Evolutionary conservation across 1,140 invertebrate species (phyloP), one percentile per base, ranked within the genome.

Genomic region (Araneus ventricosus): DNA sequence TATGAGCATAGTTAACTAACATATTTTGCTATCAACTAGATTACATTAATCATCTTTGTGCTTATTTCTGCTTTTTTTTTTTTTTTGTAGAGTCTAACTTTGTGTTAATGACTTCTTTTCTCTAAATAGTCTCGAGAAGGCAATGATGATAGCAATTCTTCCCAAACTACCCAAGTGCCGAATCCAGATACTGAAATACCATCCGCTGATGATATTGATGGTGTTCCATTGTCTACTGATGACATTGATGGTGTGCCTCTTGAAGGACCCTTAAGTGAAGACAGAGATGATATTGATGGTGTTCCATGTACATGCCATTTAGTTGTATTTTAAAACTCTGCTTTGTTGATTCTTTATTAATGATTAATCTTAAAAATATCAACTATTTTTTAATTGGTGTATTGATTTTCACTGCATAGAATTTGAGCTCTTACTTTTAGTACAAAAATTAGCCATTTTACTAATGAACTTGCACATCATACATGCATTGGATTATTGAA

Each of bases 221-320:
- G 95, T 45, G 89, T 94, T 30, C 95, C 95, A n/a, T 84, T 97
- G 41, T 93, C 82, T 2, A 37, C 67, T 95, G 96, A 97, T 93
- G 97, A 98, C 94, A 97, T 98, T 89, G 97, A 98, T 95, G 97
- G 97, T 30, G 95, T 97, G 67, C 97, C 93, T 41, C 57, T 91
- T n/a, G 93, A 93, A 63, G 86, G 70, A 37, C 45, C 85, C 39
- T 39, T 90, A 41, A 70, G 24, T 63, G 92, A 93, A 94, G 93
- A 94, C 6, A 80, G 57, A 37, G 89, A 79, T 37, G 90, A 94
- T 70, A 87, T 94, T 67, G 94, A 94, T 79, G 94, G 94, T n/a
- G 61, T 94, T 34, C 94, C 97, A 45, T 96, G 97, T 97, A 95
- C 95, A 96, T 85, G n/a, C 45, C 88, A 27, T 37, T 94, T 45